Evolutionary conservation across 2,113 vertebrate species (phyloP).

Genomic region (Stercorarius parasiticus): DNA sequence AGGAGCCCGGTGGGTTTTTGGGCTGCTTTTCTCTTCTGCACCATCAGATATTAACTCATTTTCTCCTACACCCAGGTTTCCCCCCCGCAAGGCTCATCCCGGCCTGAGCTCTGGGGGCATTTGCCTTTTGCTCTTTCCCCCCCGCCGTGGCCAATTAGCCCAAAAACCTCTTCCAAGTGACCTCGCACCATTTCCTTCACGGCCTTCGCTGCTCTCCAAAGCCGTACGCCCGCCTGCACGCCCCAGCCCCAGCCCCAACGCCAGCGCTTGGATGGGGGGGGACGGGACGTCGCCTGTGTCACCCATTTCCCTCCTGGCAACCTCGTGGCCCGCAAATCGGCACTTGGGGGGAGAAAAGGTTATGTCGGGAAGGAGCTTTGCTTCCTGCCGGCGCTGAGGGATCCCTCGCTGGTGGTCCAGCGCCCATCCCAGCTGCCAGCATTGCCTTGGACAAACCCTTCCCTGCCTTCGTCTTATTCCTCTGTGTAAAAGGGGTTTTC

Average conservation of each 20-base stretch:
- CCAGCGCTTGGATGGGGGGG: not conserved
- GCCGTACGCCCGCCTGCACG: too few relatives aligned
- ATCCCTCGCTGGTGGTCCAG: rapidly evolving
- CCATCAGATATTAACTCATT: rapidly evolving
- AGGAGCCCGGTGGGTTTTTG: rapidly evolving
- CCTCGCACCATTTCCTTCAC: rapidly evolving
- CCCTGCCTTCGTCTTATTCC: not conserved
- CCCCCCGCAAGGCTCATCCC: not conserved
- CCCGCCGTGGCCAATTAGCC: rapidly evolving
- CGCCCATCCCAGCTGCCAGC: not conserved
- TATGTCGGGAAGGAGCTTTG: not conserved
- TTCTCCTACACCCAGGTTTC: not conserved
- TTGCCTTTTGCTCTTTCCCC: not conserved
- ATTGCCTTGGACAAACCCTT: not conserved
- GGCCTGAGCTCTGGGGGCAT: not conserved
- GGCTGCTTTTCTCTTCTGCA: not conserved
- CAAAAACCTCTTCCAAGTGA: not conserved
- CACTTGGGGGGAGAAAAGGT: not conserved
- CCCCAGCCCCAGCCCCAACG: rapidly evolving
- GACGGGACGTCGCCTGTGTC: rapidly evolving
- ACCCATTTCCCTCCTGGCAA: not conserved
- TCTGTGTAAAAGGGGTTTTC: rapidly evolving
- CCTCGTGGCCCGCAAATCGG: rapidly evolving
- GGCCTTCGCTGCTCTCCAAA: not conserved
- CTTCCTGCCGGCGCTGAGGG: rapidly evolving